Evolutionary conservation across 1,140 invertebrate species (phyloP).

Genomic region (Drosophila miranda): DNA sequence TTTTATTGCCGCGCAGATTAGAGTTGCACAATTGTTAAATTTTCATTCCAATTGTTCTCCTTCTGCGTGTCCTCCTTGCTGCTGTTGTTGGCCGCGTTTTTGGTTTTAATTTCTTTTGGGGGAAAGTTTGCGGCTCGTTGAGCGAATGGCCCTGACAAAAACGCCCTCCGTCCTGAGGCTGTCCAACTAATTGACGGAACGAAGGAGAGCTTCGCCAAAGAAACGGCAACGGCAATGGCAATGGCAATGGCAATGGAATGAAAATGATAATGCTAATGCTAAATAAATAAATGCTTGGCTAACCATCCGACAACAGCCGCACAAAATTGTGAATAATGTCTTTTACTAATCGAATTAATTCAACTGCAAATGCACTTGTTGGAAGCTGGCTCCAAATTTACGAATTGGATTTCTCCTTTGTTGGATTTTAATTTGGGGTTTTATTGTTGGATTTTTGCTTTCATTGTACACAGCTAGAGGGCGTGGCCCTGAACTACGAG

Average conservation of each 20-base stretch:
- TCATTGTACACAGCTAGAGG: too few species aligned
- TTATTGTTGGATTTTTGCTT: too few species aligned
- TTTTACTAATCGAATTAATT: constrained; percentile 33
- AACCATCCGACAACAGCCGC: constrained; percentile 8
- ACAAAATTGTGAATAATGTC: constrained; percentile 27
- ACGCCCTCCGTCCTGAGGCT: constrained; percentile 24
- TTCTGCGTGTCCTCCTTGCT: constrained; percentile 25
- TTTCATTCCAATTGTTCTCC: constrained; percentile 57
- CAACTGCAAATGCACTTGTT: background rate
- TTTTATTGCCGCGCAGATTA: constrained; percentile 76
- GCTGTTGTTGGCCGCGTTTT: constrained; percentile 26
- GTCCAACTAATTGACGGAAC: constrained; percentile 38
- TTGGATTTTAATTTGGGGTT: too few species aligned
- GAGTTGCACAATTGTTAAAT: constrained; percentile 79
- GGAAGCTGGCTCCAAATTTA: too few species aligned
- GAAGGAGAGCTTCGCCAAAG: too few species aligned
- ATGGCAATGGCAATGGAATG: too few species aligned
- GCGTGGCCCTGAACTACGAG: too few species aligned
- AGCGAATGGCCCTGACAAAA: constrained; percentile 9
- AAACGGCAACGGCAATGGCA: too few species aligned
- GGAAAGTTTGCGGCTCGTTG: constrained; percentile 43
- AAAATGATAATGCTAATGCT: constrained; percentile 27
- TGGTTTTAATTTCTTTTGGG: constrained; percentile 52
- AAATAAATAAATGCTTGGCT: constrained; percentile 44
- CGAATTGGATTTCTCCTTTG: too few species aligned